Evolutionary conservation across 1,140 invertebrate species (phyloP).

Genomic region (Anadara kagoshimensis): DNA sequence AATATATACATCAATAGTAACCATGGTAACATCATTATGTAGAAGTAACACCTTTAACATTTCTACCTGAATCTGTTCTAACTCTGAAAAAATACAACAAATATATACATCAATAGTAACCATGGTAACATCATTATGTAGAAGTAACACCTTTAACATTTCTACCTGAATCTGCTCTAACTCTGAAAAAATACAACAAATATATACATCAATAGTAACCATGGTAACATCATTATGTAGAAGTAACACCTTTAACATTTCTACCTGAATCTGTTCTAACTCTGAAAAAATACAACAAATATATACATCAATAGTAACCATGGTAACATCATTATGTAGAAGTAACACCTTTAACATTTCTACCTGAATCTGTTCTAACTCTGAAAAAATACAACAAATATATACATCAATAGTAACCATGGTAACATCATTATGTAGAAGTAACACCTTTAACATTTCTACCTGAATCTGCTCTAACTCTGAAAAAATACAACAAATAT

Average conservation of each 20-base stretch:
- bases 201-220: no score
- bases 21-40: constrained; percentile 79
- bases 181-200: constrained; percentile 60
- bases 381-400: no score
- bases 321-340: constrained; percentile 80
- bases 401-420: no score
- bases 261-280: constrained; percentile 80
- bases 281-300: constrained; percentile 62
- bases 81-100: constrained; percentile 60
- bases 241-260: constrained; percentile 81
- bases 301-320: no score
- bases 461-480: constrained; percentile 80
- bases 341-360: constrained; percentile 82
- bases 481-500: no score
- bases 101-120: no score
- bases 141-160: constrained; percentile 81
- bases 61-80: constrained; percentile 81
- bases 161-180: constrained; percentile 81
- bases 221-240: constrained; percentile 80
- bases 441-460: constrained; percentile 80
- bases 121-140: constrained; percentile 79
- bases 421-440: constrained; percentile 81
- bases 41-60: constrained; percentile 81
- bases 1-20: constrained; percentile 1
- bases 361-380: constrained; percentile 80